phyloP scores from a whole-genome alignment of 2,113 vertebrate genomes.

The Hiodon alosoides region DNA sequence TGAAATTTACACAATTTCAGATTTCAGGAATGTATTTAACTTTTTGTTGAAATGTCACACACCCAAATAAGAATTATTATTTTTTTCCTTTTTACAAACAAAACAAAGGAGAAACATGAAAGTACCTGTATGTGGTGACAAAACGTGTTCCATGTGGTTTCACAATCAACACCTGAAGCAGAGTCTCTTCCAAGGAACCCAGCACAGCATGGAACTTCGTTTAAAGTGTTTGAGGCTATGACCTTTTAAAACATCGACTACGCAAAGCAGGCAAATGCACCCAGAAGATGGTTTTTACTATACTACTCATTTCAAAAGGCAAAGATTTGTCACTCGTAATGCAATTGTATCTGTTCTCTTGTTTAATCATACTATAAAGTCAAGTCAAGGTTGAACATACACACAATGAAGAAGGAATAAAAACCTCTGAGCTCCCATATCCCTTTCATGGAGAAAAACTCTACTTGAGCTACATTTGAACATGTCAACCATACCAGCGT shows the following conservation, averaged over 20 bases:
- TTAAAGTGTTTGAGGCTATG: neutral
- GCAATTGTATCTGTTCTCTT: neutral
- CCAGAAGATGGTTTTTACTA: neutral
- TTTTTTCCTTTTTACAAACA: neutral
- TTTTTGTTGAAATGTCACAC: neutral
- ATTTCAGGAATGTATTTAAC: neutral
- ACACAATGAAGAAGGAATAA: neutral
- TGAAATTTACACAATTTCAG: neutral
- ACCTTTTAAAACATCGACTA: neutral
- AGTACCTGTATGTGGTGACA: neutral
- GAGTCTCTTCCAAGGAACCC: neutral
- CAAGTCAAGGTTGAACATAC: neutral
- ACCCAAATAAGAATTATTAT: neutral
- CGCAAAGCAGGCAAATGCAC: neutral
- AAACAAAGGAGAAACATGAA: neutral
- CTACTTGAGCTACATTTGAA: neutral
- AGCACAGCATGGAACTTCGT: neutral
- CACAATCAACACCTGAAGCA: neutral
- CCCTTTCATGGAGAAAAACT: neutral
- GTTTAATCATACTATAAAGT: neutral
- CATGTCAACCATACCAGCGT: neutral
- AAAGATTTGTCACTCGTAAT: neutral
- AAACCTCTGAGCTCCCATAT: neutral
- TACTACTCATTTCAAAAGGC: neutral
- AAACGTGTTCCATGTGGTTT: neutral